A percentile compares a stretch with the other conserved stretches of the same genome.
Conservation (phyloP, 2,888 invertebrate genomes). For the Melikaiella ostensackeni region DNA sequence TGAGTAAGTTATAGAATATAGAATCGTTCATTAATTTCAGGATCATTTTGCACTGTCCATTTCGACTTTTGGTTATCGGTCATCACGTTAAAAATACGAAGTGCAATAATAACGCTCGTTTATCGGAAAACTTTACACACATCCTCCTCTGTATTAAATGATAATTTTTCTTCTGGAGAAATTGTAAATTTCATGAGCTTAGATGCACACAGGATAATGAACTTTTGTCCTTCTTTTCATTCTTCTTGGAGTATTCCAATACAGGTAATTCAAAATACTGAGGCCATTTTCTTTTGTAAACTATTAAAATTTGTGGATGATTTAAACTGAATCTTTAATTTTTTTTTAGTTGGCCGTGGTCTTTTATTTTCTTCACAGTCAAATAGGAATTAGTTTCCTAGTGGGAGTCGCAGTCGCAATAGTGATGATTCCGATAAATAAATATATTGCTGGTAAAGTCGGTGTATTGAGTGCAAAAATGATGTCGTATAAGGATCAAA, state of each 20-base stretch:
- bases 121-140: conserved; percentile 84
- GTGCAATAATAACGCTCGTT: conserved; percentile 89
- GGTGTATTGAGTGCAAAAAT: conserved; percentile 89
- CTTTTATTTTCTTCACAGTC: conserved; percentile 88
- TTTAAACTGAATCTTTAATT: neutral
- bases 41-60: conserved; percentile 90
- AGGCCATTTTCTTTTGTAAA: conserved; percentile 14
- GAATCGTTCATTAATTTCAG: conserved; percentile 73
- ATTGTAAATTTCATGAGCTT: conserved; percentile 98
- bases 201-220: conserved; percentile 96
- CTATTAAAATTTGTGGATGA: neutral
- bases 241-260: conserved; percentile 97
- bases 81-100: conserved; percentile 91
- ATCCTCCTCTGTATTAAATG: conserved; percentile 69
- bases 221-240: conserved; percentile 97
- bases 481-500: conserved; percentile 94
- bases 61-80: conserved; percentile 93
- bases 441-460: conserved; percentile 92
- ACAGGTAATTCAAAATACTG: conserved; percentile 80
- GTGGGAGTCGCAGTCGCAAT: conserved; percentile 93
- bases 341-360: conserved; percentile 86
- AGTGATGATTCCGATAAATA: conserved; percentile 95
- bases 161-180: conserved; percentile 85
- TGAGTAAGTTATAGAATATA: neutral
- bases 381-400: conserved; percentile 94